A percentile compares a stretch with the other conserved stretches of the same genome.
Conservation (phyloP, 2,113 vertebrate genomes). For the Ascaphus truei region DNA sequence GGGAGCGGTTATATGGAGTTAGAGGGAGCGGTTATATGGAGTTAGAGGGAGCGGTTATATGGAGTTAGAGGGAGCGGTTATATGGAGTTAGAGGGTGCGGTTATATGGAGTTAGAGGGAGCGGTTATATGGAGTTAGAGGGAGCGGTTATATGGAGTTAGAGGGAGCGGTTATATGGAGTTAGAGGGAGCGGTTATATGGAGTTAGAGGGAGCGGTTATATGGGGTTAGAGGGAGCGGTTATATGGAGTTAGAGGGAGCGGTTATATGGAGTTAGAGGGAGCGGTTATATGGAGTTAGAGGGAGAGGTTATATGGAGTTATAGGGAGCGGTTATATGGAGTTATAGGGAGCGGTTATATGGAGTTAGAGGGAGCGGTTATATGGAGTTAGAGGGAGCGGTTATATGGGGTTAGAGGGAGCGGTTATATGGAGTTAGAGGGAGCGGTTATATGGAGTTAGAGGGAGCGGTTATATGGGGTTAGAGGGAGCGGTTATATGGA, state of each 20-base stretch:
- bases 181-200: neutral
- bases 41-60: no score
- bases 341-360: neutral
- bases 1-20: neutral
- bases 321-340: neutral
- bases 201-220: neutral
- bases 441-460: neutral
- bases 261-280: neutral
- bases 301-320: no score
- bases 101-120: neutral
- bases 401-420: neutral
- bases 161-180: no score
- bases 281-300: neutral
- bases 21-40: neutral
- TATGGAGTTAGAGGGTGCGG: neutral
- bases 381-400: neutral
- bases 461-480: neutral
- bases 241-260: neutral
- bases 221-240: neutral
- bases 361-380: constrained; percentile 9
- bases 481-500: neutral
- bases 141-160: neutral
- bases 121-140: constrained; percentile 1
- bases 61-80: neutral
- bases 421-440: neutral